Base-by-base conservation (phyloP, 2,113 vertebrate species). In the Ranitomeya imitator region DNA sequence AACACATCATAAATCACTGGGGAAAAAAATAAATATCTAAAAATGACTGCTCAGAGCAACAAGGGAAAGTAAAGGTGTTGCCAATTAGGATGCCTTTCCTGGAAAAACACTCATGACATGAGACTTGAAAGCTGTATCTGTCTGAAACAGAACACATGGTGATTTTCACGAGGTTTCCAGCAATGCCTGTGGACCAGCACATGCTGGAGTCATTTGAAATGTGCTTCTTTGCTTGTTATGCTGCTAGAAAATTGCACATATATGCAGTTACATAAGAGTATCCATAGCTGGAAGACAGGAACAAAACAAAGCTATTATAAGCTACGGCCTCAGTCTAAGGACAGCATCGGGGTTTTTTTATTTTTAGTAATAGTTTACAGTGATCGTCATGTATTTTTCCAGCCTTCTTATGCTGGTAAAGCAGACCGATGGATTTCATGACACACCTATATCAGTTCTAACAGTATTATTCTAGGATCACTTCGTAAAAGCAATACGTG, bases 41-140 rank as follows among this genome's bases (percentile, higher is more conserved):
- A 57, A 67, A 69, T 23, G 55, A 69, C 7, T 71, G 65, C 0
- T 85, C 77, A 57, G 11, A 83, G 52, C 55, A 0, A 0, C 14
- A 21, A 7, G 85, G 26, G 45, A n/a, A 78, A 2, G 55, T 67
- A 80, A 76, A 67, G 78, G 85, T 86, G 69, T 45, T n/a, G 1
- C 61, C 0, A 9, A 2, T 71, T 84, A 8, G 31, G 67, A 61
- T 87, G n/a, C 7, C 14, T 82, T 52, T 81, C 65, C 55, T 54
- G 77, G 63, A 82, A 55, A 80, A 87, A 14, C 60, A 18, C 10
- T 16, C 23, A 26, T 63, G 77, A 86, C 61, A 16, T 67, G 77
- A 80, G 85, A 86, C 77, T 78, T 86, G 54, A 79, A 69, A 86
- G 76, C 60, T 26, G 19, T 23, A 69, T 45, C 76, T 69, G 77